A percentile compares a stretch with the other conserved stretches of the same genome.
Evolutionary conservation across 1,140 invertebrate genomes (phyloP).

Genomic region (Procambarus clarkii): DNA sequence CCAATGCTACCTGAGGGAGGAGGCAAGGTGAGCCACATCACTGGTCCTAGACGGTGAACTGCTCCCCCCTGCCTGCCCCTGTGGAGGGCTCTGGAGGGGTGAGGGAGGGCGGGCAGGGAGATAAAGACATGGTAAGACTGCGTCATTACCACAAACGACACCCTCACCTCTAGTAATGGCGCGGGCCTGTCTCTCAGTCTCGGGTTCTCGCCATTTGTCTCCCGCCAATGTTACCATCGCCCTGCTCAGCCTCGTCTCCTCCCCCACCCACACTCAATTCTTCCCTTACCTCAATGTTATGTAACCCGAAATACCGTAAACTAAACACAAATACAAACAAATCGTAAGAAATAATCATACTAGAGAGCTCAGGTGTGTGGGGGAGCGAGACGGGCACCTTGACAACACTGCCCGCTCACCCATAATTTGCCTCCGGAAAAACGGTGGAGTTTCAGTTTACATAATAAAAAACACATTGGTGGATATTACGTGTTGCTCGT

Average conservation of each 20-base stretch:
- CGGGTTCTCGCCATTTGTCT: conserved; percentile 29
- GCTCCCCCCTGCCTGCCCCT: neutral
- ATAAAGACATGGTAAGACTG: conserved; percentile 33
- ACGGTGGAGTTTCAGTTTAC: neutral
- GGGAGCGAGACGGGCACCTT: too few relatives aligned
- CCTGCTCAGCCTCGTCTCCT: too few relatives aligned
- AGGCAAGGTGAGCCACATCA: neutral
- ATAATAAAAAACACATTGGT: neutral
- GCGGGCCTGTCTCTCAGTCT: neutral
- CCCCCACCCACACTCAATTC: too few relatives aligned
- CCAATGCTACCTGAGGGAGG: neutral
- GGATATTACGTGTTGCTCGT: neutral
- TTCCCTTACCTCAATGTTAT: too few relatives aligned
- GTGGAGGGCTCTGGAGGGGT: neutral
- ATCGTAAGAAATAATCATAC: too few relatives aligned
- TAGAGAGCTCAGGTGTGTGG: too few relatives aligned
- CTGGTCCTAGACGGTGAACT: neutral
- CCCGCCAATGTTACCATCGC: conserved; percentile 1
- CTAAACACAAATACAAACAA: too few relatives aligned
- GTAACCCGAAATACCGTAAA: too few relatives aligned
- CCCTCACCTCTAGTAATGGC: conserved; percentile 23
- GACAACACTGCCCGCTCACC: too few relatives aligned
- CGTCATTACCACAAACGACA: conserved; percentile 46
- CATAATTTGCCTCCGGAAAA: too few relatives aligned
- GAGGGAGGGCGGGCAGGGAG: neutral